These are phyloP conservation scores for Eumaeus atala DNA, from an alignment of 1,140 invertebrate species.

Conservation along the genomic window DNA sequence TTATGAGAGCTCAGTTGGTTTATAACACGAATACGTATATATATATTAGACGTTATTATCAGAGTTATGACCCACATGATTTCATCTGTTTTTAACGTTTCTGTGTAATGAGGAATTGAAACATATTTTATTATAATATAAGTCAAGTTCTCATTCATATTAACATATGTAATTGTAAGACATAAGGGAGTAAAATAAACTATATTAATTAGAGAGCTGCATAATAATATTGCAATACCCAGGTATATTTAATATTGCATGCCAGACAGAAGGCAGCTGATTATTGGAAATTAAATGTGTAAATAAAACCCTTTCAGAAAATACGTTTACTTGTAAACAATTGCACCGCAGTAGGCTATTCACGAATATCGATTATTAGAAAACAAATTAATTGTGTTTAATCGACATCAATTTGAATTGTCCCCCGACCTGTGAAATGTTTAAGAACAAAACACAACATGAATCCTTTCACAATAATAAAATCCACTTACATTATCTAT, in stretches of 20 bases:
- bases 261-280: too few species aligned
- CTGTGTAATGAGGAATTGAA: too few species aligned
- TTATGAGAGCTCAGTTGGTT: neutral
- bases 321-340: conserved; percentile 23
- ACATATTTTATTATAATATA: too few species aligned
- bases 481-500: conserved; percentile 56
- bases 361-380: conserved; percentile 22
- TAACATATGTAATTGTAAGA: too few species aligned
- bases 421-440: conserved; percentile 23
- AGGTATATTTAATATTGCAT: too few species aligned
- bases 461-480: conserved; percentile 39
- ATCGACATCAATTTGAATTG: conserved; percentile 28
- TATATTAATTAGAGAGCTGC: too few species aligned
- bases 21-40: neutral
- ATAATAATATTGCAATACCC: too few species aligned
- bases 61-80: too few species aligned
- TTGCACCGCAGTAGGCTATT: conserved; percentile 20
- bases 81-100: too few species aligned
- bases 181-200: too few species aligned
- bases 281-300: too few species aligned
- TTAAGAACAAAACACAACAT: conserved; percentile 35
- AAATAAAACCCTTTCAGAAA: conserved; percentile 4
- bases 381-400: conserved; percentile 45
- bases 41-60: neutral
- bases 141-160: too few species aligned